Base-by-base conservation (phyloP, 2,113 vertebrate species). In the Neomonachus schauinslandi region DNA sequence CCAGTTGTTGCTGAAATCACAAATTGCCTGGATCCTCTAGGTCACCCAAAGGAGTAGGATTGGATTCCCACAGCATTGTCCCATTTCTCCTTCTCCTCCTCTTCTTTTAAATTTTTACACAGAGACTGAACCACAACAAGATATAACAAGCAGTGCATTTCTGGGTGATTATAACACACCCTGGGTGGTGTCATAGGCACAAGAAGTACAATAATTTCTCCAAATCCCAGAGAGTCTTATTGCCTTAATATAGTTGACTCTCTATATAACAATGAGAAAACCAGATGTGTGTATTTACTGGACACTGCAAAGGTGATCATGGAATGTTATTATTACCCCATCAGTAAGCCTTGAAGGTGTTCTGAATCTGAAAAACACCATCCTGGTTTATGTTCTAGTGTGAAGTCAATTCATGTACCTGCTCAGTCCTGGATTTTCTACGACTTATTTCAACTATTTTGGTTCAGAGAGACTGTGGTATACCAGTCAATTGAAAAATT, bases 161-260 rank as follows among this genome's bases (percentile, higher is more conserved):
- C 95, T 97, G 81, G 90, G 89, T 98, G 97, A 98, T 95, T 97
- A 90, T 97, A 98, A 96, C 95, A 97, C 96, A 97, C 96, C 87
- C 97, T 94, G 89, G 97, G 97, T 97, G 96, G 96, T 33, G 80
- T 96, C 92, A 91, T 65, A 96, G 96, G 95, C 93, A 96, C 72
- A 55, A 91, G 77, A 98, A 97, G 72, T 80, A 80, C 79, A 98
- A 98, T 97, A 97, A 98, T 96, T 88, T 95, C 72, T 89, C 97
- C 96, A 97, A 98, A 98, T 98, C 95, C 84, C 71, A 63, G 87
- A 82, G 96, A 90, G 90, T 39, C 94, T 61, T 91, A 63, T 96
- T 98, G 81, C 79, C 94, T 97, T 77, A 96, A 91, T 81, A 86
- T 77, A 98, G 97, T 53, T 49, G 94, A 96, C 69, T 96, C 0